These are phyloP conservation scores for Scomber scombrus DNA, from an alignment of 2,113 vertebrate species.

Conservation along the genomic window DNA sequence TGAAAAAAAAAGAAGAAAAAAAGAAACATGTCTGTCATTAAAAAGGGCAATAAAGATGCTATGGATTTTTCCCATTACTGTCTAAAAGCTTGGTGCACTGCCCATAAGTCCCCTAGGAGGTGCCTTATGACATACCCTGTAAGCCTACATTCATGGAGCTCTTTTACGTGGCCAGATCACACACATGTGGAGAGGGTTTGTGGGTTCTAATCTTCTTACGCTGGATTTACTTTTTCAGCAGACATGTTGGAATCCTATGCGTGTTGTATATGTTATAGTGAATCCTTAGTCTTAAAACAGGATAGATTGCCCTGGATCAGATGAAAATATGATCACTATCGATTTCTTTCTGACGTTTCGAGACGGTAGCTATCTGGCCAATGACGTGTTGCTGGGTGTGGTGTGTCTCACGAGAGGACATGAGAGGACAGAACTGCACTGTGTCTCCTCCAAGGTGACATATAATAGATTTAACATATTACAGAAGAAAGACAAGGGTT, in stretches of 20 bases:
- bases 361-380: slow-evolving; percentile 21
- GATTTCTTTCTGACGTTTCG: slow-evolving; percentile 42
- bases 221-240: slow-evolving; percentile 58
- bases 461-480: slow-evolving; percentile 13
- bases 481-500: slow-evolving; percentile 36
- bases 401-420: neutral
- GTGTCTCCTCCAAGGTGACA: slow-evolving; percentile 30
- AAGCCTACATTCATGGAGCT: slow-evolving; percentile 24
- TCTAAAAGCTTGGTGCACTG: slow-evolving; percentile 8
- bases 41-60: slow-evolving; percentile 7
- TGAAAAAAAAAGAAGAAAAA: neutral
- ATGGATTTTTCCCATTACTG: slow-evolving; percentile 1
- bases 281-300: slow-evolving; percentile 51
- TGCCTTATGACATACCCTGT: slow-evolving; percentile 18
- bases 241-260: slow-evolving; percentile 54
- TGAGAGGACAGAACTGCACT: neutral
- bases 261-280: slow-evolving; percentile 29
- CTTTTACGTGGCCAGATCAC: slow-evolving; percentile 39
- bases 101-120: neutral
- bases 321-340: slow-evolving; percentile 47
- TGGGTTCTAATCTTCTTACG: slow-evolving; percentile 74
- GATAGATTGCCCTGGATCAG: slow-evolving; percentile 13
- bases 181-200: slow-evolving; percentile 35
- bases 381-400: neutral
- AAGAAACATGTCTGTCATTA: slow-evolving; percentile 3